Evolutionary conservation across 2,888 invertebrate species (phyloP), one percentile per base, ranked within the genome.

Genomic region (Cinara cedri): DNA sequence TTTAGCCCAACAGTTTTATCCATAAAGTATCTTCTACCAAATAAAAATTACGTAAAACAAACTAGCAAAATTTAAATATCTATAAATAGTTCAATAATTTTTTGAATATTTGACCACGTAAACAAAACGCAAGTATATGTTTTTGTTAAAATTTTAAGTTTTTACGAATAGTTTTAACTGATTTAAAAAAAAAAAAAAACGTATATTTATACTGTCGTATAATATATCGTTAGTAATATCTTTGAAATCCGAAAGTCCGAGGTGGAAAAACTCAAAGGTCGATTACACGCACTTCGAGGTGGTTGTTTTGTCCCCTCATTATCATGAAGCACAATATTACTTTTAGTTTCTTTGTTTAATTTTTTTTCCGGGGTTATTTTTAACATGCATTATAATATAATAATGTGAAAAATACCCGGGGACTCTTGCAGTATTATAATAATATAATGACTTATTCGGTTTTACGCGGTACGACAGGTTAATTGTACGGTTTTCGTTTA

Each of bases 401-500:
- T 6, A 3, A 6, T 6, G 34, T 6, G n/a, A n/a, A 42, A 63
- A 54, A 42, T 21, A 11, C 24, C 74, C 11, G 44, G 42, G 54
- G 54, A 65, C 74, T 42, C 34, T 63, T 54, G 34, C 34, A 6
- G 34, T 34, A 6, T 34, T 34, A 34, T 34, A 34, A 34, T 34
- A 34, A 34, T 6, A 63, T 65, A 75, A 75, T 65, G 74, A 75
- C 74, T 75, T 75, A 75, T 75, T 75, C 42, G 65, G 74, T 65
- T 72, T 63, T 63, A 34, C 34, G 34, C 34, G 51, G 63, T 72
- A 60, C 57, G 74, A 75, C 74, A 65, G 63, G 63, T 65, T 75
- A 75, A 75, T 75, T 75, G 74, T 65, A 75, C 63, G 54, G 74
- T 63, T 75, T 65, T 75, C 74, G n/a, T 63, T 24, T 65, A 74